Base-by-base conservation (phyloP, 2,113 vertebrate species). In the Carollia perspicillata region DNA sequence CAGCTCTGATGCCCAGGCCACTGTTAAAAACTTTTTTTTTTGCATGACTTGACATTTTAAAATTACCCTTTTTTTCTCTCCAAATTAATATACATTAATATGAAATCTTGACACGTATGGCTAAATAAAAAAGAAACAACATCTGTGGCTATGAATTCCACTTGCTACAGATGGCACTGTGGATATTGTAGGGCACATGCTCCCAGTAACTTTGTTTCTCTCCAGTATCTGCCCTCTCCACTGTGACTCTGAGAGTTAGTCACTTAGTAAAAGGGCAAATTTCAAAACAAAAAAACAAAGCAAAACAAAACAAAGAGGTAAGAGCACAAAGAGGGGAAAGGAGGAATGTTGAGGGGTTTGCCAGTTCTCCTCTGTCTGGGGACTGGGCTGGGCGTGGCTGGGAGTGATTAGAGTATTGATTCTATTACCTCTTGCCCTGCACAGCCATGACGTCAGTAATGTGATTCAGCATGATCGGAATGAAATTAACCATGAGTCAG, bases 401-500 rank as follows among this genome's bases (percentile, higher is more conserved):
- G 5, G 86, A 88, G 66, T 66, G 44, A 84, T 2, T 80, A 6
- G 22, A 93, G 42, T 20, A 12, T n/a, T 40, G 96, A 51, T 92
- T 96, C 33, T 13, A 88, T 97, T 72, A 88, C 78, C 14, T 93
- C 95, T 93, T 74, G 58, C 78, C 1, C 18, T 8, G 92, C 92
- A 42, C 37, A 30, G 83, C 33, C 37, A 18, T 97, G 97, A 97
- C 69, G 42, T 97, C 97, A 96, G 84, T 1, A 91, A 78, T 11
- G 83, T 17, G 84, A 88, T 98, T 98, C 96, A 47, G 88, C 90
- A 84, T 26, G 74, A 53, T 58, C n/a, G n/a, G 37, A 87, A 97
- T 58, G 94, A 96, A 40, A 90, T 96, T 63, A 97, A 5, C 35
- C 12, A 9, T 81, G 96, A 96, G 75, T 55, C 95, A 71, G 94